These are phyloP conservation scores for Clarias pachynema DNA, from an alignment of 2,797 vertebrate species.

Conservation along the genomic window DNA sequence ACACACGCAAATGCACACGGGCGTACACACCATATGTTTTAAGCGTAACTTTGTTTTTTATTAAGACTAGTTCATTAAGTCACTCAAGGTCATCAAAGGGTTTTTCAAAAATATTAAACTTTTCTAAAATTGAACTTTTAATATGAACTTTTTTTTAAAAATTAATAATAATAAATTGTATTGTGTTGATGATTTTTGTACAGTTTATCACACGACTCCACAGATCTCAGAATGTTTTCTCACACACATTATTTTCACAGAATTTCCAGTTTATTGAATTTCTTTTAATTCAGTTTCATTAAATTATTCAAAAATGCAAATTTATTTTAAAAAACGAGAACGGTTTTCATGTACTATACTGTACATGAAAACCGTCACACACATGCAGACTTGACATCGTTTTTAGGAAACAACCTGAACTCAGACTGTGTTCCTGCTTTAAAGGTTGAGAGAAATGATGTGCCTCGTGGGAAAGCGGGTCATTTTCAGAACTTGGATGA, in stretches of 20 bases:
- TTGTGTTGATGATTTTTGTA: background rate
- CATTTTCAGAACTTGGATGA: conserved; percentile 3
- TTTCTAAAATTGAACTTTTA: no score
- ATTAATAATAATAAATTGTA: background rate
- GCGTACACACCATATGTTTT: background rate
- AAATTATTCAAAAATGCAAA: background rate
- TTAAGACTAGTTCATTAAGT: background rate
- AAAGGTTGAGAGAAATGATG: background rate
- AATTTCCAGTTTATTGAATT: background rate
- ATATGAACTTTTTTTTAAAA: no score
- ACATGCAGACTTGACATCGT: no score
- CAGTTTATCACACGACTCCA: background rate
- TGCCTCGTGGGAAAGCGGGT: background rate
- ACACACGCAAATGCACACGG: background rate
- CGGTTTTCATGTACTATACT: background rate
- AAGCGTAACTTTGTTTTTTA: background rate
- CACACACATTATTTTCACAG: background rate
- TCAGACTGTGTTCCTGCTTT: background rate
- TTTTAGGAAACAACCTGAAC: background rate
- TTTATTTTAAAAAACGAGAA: background rate
- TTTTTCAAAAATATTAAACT: no score
- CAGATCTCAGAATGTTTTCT: background rate
- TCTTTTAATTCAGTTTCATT: background rate
- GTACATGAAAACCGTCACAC: background rate
- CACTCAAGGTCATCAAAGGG: background rate